A percentile compares a stretch with the other conserved stretches of the same genome.
Evolutionary conservation across 2,113 vertebrate species (phyloP).

Genomic region (Otus sunia): DNA sequence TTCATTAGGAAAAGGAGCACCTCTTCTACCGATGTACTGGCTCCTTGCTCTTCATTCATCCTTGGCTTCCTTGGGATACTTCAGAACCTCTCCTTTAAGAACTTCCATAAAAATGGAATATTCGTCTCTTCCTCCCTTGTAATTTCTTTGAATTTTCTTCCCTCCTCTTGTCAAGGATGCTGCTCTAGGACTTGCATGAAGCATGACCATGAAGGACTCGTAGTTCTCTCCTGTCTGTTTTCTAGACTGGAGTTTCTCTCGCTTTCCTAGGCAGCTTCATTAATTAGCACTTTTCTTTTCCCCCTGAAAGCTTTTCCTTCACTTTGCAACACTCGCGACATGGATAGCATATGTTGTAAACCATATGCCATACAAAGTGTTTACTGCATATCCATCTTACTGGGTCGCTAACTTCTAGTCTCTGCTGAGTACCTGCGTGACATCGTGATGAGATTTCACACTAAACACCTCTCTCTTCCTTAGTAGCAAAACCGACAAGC

Average conservation of each 20-base stretch:
- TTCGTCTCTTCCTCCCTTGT: neutral
- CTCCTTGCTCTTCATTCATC: neutral
- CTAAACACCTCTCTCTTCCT: neutral
- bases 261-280: neutral
- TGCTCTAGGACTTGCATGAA: neutral
- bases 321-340: neutral
- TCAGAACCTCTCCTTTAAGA: neutral
- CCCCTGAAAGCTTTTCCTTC: neutral
- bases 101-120: neutral
- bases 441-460: rapidly evolving
- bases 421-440: neutral
- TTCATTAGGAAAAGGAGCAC: neutral
- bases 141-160: neutral
- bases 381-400: neutral
- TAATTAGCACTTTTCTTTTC: neutral
- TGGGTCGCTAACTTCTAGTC: neutral
- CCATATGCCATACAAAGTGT: neutral
- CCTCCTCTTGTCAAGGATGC: neutral
- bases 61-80: neutral
- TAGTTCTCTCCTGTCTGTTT: neutral
- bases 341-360: neutral
- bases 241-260: neutral
- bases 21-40: neutral
- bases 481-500: neutral
- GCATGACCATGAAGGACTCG: rapidly evolving